Evolutionary conservation across 2,113 vertebrate species (phyloP), one percentile per base, ranked within the genome.

Genomic region (Ascaphus truei): DNA sequence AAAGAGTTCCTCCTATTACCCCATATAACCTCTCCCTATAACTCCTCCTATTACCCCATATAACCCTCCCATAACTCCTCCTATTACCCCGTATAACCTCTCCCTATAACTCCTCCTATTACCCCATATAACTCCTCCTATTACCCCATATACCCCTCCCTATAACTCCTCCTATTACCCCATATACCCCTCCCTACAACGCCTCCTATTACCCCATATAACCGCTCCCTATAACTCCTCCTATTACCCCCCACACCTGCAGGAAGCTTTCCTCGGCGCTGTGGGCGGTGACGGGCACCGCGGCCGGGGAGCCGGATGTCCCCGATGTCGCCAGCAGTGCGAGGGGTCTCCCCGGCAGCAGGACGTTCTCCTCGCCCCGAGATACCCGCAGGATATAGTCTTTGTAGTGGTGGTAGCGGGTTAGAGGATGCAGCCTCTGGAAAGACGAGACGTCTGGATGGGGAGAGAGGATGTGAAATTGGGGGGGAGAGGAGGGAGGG

Each of bases 271-370:
- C 88, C 0, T 52, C 18, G 34, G 76, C 75, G 68, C 85, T 88
- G 73, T 81, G 82, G 66, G 76, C 73, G 67, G 81, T 82, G 82
- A 83, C 89, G 72, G 85, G 76, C 56, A 89, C 81, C 86, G 89
- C 79, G 45, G 81, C 25, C 4, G 16, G 34, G 16, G 36, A 52
- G 34, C 56, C 56, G 31, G 82, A 90, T 1, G 86, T 87, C 48
- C 86, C 87, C 0, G 89, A 86, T 3, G 88, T 91, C 81, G 86
- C 81, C 15, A 85, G 84, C 15, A 91, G 75, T 60, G 84, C 78
- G 7, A 81, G 52, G 0, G 86, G 86, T 55, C 75, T 85, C 75
- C 84, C 83, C 0, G 77, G 68, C 13, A 81, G 81, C 26, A 91
- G 74, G 11, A 89, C 75, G 9, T 83, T 79, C 68, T 83, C 74